Conservation (phyloP, 2,888 invertebrate species). For the Drosophila neoperkinsi region DNA sequence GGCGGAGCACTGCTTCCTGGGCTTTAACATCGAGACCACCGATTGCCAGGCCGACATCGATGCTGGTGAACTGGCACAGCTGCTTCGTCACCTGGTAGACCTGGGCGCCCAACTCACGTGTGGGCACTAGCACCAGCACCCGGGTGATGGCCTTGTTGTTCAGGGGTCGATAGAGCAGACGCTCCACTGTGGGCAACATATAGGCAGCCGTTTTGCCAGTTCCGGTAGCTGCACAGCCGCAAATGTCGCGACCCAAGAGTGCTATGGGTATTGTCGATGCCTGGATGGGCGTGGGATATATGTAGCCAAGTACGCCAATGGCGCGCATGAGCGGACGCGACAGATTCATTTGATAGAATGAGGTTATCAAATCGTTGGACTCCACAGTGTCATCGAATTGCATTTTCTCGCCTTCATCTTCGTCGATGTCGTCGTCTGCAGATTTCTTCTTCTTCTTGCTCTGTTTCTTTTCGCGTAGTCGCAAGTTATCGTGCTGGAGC, state of each 20-base stretch:
- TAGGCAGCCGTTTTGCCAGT: slow-evolving; percentile 99
- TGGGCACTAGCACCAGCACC: slow-evolving; percentile 97
- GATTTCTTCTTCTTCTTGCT: slow-evolving; percentile 86
- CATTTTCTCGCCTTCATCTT: slow-evolving; percentile 86
- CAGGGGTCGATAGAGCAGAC: slow-evolving; percentile 94
- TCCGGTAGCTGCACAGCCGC: slow-evolving; percentile 99
- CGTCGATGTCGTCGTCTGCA: slow-evolving; percentile 85
- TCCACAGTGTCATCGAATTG: slow-evolving; percentile 88
- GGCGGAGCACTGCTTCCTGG: slow-evolving; percentile 92
- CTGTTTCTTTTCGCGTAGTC: slow-evolving; percentile 88
- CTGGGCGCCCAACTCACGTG: slow-evolving; percentile 98
- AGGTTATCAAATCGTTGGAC: slow-evolving; percentile 88
- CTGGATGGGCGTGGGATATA: slow-evolving; percentile 98
- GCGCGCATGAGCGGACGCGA: slow-evolving; percentile 97
- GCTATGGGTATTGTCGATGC: slow-evolving; percentile 97
- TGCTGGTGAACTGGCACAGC: slow-evolving; percentile 93
- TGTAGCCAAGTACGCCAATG: slow-evolving; percentile 94
- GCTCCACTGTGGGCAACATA: slow-evolving; percentile 98
- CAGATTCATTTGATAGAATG: slow-evolving; percentile 98
- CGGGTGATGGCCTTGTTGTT: slow-evolving; percentile 89
- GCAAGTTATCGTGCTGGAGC: slow-evolving; percentile 89
- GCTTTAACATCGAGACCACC: slow-evolving; percentile 95
- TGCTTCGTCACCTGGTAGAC: slow-evolving; percentile 98
- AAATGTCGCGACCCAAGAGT: slow-evolving; percentile 96
- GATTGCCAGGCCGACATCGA: slow-evolving; percentile 93